Evolutionary conservation across 2,888 invertebrate species (phyloP).

Genomic region (Mechanitis messenoides): DNA sequence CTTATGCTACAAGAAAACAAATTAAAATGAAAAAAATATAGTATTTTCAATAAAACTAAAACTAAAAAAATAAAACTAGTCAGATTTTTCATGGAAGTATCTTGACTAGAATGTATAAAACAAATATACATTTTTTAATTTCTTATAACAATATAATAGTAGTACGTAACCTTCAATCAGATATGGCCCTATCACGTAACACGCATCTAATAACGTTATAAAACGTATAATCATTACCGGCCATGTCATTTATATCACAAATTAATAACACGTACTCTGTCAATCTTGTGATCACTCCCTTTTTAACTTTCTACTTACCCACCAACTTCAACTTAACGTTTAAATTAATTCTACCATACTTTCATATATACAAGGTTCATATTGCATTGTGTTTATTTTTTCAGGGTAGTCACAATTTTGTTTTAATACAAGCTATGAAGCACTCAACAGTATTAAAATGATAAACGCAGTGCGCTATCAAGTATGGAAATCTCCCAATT

Average conservation of each 20-base stretch:
- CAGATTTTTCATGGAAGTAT: no score
- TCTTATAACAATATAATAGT: no score
- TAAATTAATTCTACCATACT: slow-evolving; percentile 23
- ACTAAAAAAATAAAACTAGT: no score
- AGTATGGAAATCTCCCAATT: slow-evolving; percentile 75
- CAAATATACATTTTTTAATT: no score
- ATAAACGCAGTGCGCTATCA: slow-evolving; percentile 67
- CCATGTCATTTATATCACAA: slow-evolving; percentile 62
- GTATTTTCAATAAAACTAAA: no score
- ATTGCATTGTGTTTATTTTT: slow-evolving; percentile 21
- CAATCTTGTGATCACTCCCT: slow-evolving; percentile 47
- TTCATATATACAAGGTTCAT: slow-evolving; percentile 11
- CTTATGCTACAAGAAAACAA: no score
- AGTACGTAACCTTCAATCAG: slow-evolving; percentile 4
- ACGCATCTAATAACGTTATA: slow-evolving; percentile 42
- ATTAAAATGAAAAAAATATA: no score
- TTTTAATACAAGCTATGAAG: slow-evolving; percentile 43
- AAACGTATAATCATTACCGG: slow-evolving; percentile 60
- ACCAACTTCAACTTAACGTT: slow-evolving; percentile 30
- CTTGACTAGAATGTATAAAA: no score
- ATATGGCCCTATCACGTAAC: slow-evolving; percentile 35
- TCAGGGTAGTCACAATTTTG: slow-evolving; percentile 30
- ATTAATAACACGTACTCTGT: slow-evolving; percentile 65
- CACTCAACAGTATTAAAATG: slow-evolving; percentile 74
- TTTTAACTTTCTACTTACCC: slow-evolving; percentile 33